phyloP scores from a whole-genome alignment of 1,140 invertebrate species.

The Trichogramma pretiosum region DNA sequence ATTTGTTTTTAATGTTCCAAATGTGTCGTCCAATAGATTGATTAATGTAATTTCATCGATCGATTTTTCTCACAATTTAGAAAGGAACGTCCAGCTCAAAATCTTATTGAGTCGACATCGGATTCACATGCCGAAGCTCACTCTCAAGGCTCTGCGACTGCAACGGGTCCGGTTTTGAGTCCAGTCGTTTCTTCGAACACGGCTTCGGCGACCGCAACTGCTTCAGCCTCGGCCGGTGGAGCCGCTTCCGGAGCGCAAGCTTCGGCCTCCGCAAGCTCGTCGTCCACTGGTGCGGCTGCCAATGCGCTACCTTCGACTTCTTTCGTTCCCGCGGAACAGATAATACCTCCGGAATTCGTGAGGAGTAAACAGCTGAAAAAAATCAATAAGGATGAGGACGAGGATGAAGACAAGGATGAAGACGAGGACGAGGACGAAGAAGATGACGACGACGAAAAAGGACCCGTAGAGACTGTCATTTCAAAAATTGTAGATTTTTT shows the following conservation, averaged over 20 bases:
- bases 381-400: not conserved
- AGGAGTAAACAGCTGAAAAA: conserved; percentile 16
- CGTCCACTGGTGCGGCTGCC: conserved; percentile 23
- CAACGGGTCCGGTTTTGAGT: not conserved
- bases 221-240: too few species aligned
- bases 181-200: too few species aligned
- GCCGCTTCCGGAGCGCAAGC: conserved; percentile 28
- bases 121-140: conserved; percentile 26
- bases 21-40: too few species aligned
- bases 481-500: too few species aligned
- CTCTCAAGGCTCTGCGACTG: conserved; percentile 21
- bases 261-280: conserved; percentile 22
- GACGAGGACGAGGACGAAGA: too few species aligned
- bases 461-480: too few species aligned
- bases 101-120: too few species aligned
- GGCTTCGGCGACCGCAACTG: conserved; percentile 17
- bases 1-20: too few species aligned
- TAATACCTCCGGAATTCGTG: conserved; percentile 27
- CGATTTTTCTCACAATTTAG: too few species aligned
- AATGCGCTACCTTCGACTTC: conserved; percentile 22
- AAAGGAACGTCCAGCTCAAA: conserved; percentile 23
- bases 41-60: too few species aligned
- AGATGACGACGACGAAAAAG: too few species aligned
- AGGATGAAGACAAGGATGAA: conserved; percentile 16
- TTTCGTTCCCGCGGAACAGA: conserved; percentile 20